phyloP scores from a whole-genome alignment of 1,140 invertebrate genomes.

The Listronotus bonariensis region DNA sequence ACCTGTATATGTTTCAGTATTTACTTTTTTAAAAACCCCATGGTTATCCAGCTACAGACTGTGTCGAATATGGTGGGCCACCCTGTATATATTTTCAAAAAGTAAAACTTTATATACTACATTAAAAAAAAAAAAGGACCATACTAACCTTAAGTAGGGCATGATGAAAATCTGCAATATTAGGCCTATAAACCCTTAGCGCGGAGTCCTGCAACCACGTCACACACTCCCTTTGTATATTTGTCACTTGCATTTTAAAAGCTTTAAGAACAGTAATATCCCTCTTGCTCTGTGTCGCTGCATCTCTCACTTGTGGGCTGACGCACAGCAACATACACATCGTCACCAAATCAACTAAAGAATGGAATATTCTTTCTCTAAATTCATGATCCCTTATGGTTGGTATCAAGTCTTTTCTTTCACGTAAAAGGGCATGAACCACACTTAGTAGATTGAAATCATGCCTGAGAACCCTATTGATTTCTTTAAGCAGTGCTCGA shows the following conservation, averaged over 20 bases:
- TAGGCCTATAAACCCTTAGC: slow-evolving; percentile 73
- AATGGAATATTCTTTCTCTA: slow-evolving; percentile 81
- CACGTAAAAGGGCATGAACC: slow-evolving; percentile 70
- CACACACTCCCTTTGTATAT: slow-evolving; percentile 80
- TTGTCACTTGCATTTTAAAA: slow-evolving; percentile 62
- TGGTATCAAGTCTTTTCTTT: slow-evolving; percentile 62
- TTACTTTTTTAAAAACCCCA: no score
- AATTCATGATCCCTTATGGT: slow-evolving; percentile 66
- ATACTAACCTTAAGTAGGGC: slow-evolving; percentile 73
- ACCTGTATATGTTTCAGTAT: no score
- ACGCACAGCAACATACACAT: slow-evolving; percentile 83
- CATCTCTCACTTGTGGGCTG: slow-evolving; percentile 76
- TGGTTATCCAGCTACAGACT: no score
- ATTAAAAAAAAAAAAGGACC: neutral
- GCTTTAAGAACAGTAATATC: slow-evolving; percentile 58
- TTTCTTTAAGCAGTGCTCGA: slow-evolving; percentile 82
- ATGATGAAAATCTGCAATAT: slow-evolving; percentile 73
- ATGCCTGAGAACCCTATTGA: slow-evolving; percentile 78
- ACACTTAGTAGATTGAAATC: slow-evolving; percentile 78
- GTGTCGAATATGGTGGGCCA: no score
- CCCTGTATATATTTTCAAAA: no score
- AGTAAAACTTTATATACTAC: no score
- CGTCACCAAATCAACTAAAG: slow-evolving; percentile 83
- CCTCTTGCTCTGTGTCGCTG: slow-evolving; percentile 61
- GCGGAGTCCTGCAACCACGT: slow-evolving; percentile 86